Base-by-base conservation (phyloP, 1,140 invertebrate species). In the Lycorma delicatula region DNA sequence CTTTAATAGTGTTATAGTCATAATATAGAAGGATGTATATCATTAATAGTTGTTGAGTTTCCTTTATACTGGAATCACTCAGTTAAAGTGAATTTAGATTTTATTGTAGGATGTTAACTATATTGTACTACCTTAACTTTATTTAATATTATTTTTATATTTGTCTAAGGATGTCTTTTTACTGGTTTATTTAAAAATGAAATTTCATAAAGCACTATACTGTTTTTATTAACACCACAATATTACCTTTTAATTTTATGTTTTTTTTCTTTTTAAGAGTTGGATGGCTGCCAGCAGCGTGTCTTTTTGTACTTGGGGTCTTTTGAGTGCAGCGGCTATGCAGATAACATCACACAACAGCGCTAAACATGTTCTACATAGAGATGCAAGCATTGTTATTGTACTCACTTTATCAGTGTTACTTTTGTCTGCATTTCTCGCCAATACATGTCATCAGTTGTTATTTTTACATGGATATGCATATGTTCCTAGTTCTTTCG, bases 201-300 rank as follows among this genome's bases (percentile, higher is more conserved):
- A 34, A 34, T 34, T 34, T 34, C 31, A 34, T 9, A 9, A 34
- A 34, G 7, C n/a, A 9, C 7, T n/a, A 34, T 34, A n/a, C n/a
- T n/a, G n/a, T n/a, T n/a, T n/a, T n/a, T n/a, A n/a, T n/a, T n/a
- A n/a, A n/a, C n/a, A n/a, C n/a, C n/a, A n/a, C n/a, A n/a, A n/a
- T n/a, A n/a, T n/a, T n/a, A n/a, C n/a, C n/a, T n/a, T n/a, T n/a
- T 18, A 18, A 16, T 54, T 59, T 46, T 4, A 18, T 54, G 7
- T 1, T 13, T 53, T 55, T 54, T 60, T 16, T 65, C 61, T 5
- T 53, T 72, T 74, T 34, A 66, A 89, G 81, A 86, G 86, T 60
- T 95, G 92, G 92, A 76, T 88, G 9, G 86, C 89, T 1, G 92
- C 92, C 0, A 85, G 87, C 1, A 83, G 89, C 67, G 91, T 94